Percentiles rank a stretch among this genome's conserved stretches.
Conservation (phyloP, 2,888 invertebrate genomes). For the Elgonia sp. region DNA sequence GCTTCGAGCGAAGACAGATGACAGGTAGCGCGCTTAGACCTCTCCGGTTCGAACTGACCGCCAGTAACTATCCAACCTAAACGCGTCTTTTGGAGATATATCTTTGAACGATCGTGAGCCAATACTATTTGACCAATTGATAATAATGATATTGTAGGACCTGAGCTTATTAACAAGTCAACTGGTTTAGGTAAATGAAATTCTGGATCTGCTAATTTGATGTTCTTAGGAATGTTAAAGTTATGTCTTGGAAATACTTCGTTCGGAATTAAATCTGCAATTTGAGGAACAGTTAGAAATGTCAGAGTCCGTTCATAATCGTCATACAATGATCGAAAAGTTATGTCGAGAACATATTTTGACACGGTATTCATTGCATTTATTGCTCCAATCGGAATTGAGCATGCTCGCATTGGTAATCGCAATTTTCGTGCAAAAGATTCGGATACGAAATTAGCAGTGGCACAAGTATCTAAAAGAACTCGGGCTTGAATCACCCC, state of each 20-base stretch:
- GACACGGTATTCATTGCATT: not conserved
- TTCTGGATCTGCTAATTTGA: slow-evolving; percentile 69
- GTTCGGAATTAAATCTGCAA: not conserved
- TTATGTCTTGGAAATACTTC: slow-evolving; percentile 36
- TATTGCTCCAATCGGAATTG: not conserved
- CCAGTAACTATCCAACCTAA: slow-evolving; percentile 68
- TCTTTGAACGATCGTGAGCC: slow-evolving; percentile 45
- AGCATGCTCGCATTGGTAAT: not conserved
- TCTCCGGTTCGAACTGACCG: not conserved
- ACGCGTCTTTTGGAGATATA: slow-evolving; percentile 72
- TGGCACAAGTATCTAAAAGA: slow-evolving; percentile 34
- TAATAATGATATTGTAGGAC: slow-evolving; percentile 59
- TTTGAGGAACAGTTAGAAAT: slow-evolving; percentile 7
- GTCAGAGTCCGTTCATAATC: not conserved
- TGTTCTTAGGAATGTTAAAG: slow-evolving; percentile 53
- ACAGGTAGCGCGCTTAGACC: not conserved
- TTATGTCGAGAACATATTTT: not conserved
- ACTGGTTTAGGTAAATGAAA: slow-evolving; percentile 64
- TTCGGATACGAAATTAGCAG: slow-evolving; percentile 14
- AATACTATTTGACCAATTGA: slow-evolving; percentile 71
- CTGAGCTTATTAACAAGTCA: slow-evolving; percentile 67
- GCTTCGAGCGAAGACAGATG: not conserved
- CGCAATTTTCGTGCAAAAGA: not conserved
- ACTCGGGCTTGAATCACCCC: not conserved
- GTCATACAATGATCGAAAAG: slow-evolving; percentile 13